A percentile compares a stretch with the other conserved stretches of the same genome.
Evolutionary conservation across 1,140 invertebrate genomes (phyloP).

Genomic region (Macrostomum lignano): DNA sequence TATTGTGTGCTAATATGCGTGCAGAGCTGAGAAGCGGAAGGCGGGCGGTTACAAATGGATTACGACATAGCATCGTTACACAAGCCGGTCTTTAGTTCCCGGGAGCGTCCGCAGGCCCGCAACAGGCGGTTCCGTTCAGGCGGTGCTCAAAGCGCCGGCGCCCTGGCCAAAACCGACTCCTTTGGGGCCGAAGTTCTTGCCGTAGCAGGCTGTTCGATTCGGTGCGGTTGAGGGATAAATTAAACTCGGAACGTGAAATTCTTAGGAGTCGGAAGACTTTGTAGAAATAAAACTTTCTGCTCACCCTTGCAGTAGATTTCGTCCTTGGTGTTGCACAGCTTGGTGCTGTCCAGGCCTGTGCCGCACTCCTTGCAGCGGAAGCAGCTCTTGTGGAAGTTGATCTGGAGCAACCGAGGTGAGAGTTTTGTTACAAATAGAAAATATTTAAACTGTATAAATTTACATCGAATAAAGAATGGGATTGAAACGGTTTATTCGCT

Average conservation of each 20-base stretch:
- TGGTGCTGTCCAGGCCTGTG: slow-evolving; percentile 2
- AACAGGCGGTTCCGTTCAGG: too few species aligned
- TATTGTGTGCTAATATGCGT: too few species aligned
- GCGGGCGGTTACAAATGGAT: too few species aligned
- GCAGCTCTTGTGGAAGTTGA: slow-evolving; percentile 3
- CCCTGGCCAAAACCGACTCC: slow-evolving; percentile 7
- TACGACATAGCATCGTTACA: too few species aligned
- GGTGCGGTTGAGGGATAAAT: too few species aligned
- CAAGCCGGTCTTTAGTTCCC: too few species aligned
- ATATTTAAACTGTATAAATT: too few species aligned
- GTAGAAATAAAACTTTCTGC: background rate
- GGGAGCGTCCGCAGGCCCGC: too few species aligned
- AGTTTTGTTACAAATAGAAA: too few species aligned
- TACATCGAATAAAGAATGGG: too few species aligned
- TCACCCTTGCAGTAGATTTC: slow-evolving; percentile 6
- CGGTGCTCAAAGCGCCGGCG: slow-evolving; percentile 6
- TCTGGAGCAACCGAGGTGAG: background rate
- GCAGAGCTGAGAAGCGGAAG: too few species aligned
- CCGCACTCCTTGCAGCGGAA: slow-evolving; percentile 6
- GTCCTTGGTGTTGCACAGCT: slow-evolving; percentile 4
- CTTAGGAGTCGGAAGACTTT: background rate
- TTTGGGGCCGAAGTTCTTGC: slow-evolving; percentile 7
- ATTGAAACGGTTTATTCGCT: too few species aligned
- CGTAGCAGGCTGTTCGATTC: slow-evolving; percentile 8
- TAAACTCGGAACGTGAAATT: background rate